Evolutionary conservation across 2,888 invertebrate species (phyloP).

Genomic region (Drosophila ustulata): DNA sequence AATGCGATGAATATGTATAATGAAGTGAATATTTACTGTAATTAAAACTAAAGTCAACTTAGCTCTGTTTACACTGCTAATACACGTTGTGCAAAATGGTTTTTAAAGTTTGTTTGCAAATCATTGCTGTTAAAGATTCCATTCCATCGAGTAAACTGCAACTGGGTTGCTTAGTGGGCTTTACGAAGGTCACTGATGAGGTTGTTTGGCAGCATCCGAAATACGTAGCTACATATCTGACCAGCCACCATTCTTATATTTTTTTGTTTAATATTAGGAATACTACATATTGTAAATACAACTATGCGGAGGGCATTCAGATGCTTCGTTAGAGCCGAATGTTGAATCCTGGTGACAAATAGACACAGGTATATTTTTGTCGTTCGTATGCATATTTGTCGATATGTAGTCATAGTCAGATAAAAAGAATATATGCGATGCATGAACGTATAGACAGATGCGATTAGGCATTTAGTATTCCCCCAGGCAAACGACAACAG

Average conservation of each 20-base stretch:
- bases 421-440: conserved; percentile 9
- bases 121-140: not conserved
- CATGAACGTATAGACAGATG: conserved; percentile 16
- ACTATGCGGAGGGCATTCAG: conserved; percentile 33
- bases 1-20: too few species aligned
- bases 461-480: conserved; percentile 38
- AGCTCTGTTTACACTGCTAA: too few species aligned
- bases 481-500: conserved; percentile 14
- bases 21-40: too few species aligned
- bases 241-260: not conserved
- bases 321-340: conserved; percentile 24
- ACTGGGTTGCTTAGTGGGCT: not conserved
- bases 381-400: conserved; percentile 21
- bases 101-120: too few species aligned
- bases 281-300: not conserved
- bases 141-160: not conserved
- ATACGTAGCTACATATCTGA: conserved; percentile 5
- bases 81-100: too few species aligned
- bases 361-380: conserved; percentile 11
- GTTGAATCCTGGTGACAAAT: conserved; percentile 11
- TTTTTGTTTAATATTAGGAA: not conserved
- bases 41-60: too few species aligned
- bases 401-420: conserved; percentile 38
- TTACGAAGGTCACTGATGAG: conserved; percentile 5
- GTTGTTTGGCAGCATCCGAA: conserved; percentile 8